Evolutionary conservation across 2,888 invertebrate genomes (phyloP).

Genomic region (Margaritifera margaritifera): DNA sequence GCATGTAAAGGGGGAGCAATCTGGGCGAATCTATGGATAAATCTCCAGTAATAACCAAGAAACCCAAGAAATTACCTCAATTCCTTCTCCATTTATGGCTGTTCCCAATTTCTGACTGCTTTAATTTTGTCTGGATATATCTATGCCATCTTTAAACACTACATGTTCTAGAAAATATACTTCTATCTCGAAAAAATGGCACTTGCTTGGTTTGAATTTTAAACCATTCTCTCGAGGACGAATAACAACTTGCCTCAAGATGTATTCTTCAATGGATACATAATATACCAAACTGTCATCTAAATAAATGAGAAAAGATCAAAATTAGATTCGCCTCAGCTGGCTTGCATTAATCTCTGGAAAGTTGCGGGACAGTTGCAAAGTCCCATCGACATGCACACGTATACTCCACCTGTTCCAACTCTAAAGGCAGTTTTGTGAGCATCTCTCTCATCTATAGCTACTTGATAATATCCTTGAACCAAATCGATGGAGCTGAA

Average conservation of each 20-base stretch:
- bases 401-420: slow-evolving; percentile 17
- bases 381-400: slow-evolving; percentile 31
- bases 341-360: slow-evolving; percentile 17
- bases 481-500: slow-evolving; percentile 21
- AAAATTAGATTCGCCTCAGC: too few species aligned
- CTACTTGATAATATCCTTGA: slow-evolving; percentile 45
- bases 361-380: slow-evolving; percentile 31
- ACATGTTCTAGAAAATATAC: not conserved
- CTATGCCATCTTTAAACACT: not conserved
- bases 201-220: not conserved
- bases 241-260: not conserved
- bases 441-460: slow-evolving; percentile 29
- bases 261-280: too few species aligned
- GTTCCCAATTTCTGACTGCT: slow-evolving; percentile 20
- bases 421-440: slow-evolving; percentile 45
- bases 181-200: not conserved
- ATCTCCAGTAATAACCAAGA: not conserved
- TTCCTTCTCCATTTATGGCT: not conserved
- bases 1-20: slow-evolving; percentile 1
- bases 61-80: too few species aligned
- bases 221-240: not conserved
- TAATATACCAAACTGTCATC: too few species aligned
- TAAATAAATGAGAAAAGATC: too few species aligned
- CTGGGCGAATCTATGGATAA: too few species aligned
- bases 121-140: not conserved